These are phyloP conservation scores for Python bivittatus DNA, from an alignment of 2,113 vertebrate species.

Conservation along the genomic window DNA sequence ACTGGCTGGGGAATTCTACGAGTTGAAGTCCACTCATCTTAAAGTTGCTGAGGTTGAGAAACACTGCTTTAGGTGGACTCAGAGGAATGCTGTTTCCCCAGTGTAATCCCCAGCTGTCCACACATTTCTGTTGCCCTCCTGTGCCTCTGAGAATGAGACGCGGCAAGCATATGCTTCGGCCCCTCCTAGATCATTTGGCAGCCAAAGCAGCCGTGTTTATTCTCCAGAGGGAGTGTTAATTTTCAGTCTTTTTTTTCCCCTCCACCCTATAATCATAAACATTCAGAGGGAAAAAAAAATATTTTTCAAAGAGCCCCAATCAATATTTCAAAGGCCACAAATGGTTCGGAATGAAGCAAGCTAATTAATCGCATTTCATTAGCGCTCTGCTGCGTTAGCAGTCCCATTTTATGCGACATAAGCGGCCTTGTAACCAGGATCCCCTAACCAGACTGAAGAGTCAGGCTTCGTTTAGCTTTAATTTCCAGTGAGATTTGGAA, in stretches of 20 bases:
- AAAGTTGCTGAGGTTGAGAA: no score
- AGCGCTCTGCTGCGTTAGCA: not conserved
- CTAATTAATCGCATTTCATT: conserved; percentile 1
- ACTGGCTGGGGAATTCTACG: no score
- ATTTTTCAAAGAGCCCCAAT: not conserved
- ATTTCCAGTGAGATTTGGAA: conserved; percentile 38
- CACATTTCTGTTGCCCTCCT: not conserved
- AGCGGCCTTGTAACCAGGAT: not conserved
- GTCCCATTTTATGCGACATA: not conserved
- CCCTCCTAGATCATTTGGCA: not conserved
- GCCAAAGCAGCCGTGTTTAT: not conserved
- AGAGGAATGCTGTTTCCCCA: not conserved
- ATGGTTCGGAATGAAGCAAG: conserved; percentile 5
- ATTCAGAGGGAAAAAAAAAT: not conserved
- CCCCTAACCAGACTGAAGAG: conserved; percentile 7
- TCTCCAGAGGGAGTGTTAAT: not conserved
- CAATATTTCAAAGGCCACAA: not conserved
- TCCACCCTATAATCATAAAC: not conserved
- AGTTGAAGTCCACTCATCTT: no score
- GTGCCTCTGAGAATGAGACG: not conserved
- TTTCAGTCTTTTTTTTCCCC: not conserved
- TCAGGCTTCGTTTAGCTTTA: conserved; percentile 29
- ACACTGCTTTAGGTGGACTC: not conserved
- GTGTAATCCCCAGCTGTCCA: not conserved
- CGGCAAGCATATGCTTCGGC: not conserved